Evolutionary conservation across 2,888 invertebrate species (phyloP).

Genomic region (Apoda limacodes): DNA sequence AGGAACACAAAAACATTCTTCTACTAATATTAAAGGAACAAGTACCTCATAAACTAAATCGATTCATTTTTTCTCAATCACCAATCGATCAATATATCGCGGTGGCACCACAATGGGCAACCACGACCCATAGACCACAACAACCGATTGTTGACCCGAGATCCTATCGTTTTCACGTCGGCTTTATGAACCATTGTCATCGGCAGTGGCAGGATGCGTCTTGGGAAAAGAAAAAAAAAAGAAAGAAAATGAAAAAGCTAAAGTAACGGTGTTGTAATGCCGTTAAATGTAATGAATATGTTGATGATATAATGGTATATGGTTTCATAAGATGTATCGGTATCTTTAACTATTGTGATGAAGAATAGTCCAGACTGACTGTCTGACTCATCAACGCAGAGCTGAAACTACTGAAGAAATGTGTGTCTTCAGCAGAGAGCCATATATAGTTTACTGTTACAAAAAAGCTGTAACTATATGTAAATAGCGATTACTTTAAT

Average conservation of each 20-base stretch:
- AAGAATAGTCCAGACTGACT: too few species aligned
- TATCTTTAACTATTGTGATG: too few species aligned
- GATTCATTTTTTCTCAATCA: constrained; percentile 39
- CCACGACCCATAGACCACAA: constrained; percentile 33
- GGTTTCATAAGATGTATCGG: too few species aligned
- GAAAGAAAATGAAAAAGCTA: constrained; percentile 28
- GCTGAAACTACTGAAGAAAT: too few species aligned
- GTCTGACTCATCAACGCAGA: too few species aligned
- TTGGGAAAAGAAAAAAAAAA: constrained; percentile 27
- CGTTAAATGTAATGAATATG: constrained; percentile 8
- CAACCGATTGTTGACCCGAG: constrained; percentile 49
- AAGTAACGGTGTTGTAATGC: constrained; percentile 30
- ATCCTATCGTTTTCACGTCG: constrained; percentile 46
- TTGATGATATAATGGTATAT: too few species aligned
- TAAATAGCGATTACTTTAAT: too few species aligned
- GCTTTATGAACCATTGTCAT: constrained; percentile 46
- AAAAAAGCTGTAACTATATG: too few species aligned
- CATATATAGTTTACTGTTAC: too few species aligned
- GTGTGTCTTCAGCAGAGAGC: too few species aligned
- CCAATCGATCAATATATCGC: constrained; percentile 40
- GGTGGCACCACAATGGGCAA: constrained; percentile 35
- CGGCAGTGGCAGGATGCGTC: constrained; percentile 35
- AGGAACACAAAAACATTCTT: too few species aligned
- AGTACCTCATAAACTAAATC: constrained; percentile 30
- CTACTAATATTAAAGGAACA: too few species aligned